These are phyloP conservation scores for Astreopora myriophthalma DNA, from an alignment of 64 coral and sea anemone species.

Conservation along the genomic window DNA sequence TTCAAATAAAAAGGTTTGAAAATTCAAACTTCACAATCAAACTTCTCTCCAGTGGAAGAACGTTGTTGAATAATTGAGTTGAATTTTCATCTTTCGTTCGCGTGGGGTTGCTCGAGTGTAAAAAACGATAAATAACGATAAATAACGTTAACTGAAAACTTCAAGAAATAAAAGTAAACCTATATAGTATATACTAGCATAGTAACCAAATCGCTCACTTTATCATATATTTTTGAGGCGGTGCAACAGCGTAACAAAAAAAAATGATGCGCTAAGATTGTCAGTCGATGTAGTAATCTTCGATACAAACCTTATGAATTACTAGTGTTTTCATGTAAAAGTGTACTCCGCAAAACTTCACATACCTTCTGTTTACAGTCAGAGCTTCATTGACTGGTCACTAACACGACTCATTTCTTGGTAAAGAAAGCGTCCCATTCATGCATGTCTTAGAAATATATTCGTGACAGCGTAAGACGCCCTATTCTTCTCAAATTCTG, in stretches of 20 bases:
- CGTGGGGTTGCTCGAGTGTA: neutral
- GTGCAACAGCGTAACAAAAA: neutral
- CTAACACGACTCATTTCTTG: neutral
- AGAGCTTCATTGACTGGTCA: neutral
- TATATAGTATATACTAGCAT: neutral
- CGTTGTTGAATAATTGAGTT: conserved; percentile 30
- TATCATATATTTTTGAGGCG: neutral
- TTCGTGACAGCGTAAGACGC: neutral
- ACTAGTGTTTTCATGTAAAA: conserved; percentile 2
- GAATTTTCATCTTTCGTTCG: neutral
- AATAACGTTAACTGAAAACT: neutral
- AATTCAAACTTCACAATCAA: conserved; percentile 4
- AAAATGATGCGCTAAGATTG: neutral
- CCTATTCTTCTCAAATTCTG: neutral
- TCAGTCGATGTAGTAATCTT: conserved; percentile 17
- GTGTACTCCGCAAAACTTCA: conserved; percentile 22
- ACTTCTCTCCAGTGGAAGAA: neutral
- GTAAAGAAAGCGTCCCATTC: neutral
- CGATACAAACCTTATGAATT: conserved; percentile 52
- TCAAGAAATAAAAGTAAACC: neutral
- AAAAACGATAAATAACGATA: neutral
- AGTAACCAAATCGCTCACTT: neutral
- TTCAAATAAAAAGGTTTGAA: neutral
- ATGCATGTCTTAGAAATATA: neutral
- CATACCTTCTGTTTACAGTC: neutral